Conservation (phyloP, 2,888 invertebrate genomes). For the Ichneumoninae sp. region DNA sequence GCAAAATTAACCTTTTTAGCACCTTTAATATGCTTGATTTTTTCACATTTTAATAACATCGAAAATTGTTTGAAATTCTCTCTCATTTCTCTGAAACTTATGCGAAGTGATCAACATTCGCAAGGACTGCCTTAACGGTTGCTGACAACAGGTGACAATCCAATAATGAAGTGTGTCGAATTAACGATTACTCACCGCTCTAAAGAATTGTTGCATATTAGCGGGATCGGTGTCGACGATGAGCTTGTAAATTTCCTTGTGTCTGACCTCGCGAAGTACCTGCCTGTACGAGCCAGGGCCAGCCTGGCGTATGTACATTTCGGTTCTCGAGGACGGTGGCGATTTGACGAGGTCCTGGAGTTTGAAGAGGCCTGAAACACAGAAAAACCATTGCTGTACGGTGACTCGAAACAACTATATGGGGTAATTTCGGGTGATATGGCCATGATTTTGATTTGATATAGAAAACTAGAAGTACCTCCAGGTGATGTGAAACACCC, state of each 20-base stretch:
- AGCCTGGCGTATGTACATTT: slow-evolving; percentile 92
- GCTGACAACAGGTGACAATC: not conserved
- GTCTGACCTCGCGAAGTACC: slow-evolving; percentile 92
- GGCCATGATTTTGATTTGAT: no score
- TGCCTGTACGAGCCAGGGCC: slow-evolving; percentile 88
- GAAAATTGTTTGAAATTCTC: no score
- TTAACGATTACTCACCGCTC: slow-evolving; percentile 89
- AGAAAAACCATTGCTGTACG: not conserved
- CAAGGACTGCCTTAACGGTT: not conserved
- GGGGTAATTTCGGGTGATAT: no score
- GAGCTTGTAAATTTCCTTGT: slow-evolving; percentile 94
- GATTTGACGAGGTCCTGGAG: slow-evolving; percentile 93
- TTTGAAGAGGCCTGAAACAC: slow-evolving; percentile 89
- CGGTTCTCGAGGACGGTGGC: slow-evolving; percentile 88
- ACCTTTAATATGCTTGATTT: no score
- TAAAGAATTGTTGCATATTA: slow-evolving; percentile 92
- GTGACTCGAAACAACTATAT: no score
- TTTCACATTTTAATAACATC: no score
- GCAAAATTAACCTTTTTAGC: no score
- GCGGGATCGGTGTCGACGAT: slow-evolving; percentile 95
- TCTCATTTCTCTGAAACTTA: no score
- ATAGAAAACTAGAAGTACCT: no score
- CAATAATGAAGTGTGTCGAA: not conserved
- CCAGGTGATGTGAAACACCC: no score
- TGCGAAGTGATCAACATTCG: no score